These are phyloP conservation scores for Rhagium mordax DNA, from an alignment of 2,888 invertebrate species.

Conservation along the genomic window DNA sequence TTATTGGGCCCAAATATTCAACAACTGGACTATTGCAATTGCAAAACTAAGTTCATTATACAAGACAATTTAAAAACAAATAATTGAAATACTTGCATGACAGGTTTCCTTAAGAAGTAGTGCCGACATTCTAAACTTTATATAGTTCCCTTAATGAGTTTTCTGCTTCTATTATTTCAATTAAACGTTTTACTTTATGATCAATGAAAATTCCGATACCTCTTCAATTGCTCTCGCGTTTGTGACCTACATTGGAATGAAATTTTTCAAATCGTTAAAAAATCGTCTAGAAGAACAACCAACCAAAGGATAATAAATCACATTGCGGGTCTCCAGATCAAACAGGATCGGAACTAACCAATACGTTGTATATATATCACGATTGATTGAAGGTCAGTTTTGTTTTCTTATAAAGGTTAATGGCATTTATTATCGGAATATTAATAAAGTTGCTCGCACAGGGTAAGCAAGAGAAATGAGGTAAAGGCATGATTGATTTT, in stretches of 20 bases:
- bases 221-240: conserved; percentile 26
- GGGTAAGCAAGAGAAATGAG: too few relatives aligned
- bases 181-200: background rate
- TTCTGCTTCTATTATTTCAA: background rate
- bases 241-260: conserved; percentile 35
- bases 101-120: background rate
- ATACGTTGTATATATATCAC: background rate
- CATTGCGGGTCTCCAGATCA: background rate
- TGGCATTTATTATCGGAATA: background rate
- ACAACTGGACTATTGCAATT: background rate
- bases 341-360: background rate
- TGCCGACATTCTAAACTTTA: background rate
- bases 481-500: too few relatives aligned
- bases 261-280: background rate
- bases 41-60: background rate
- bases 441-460: too few relatives aligned
- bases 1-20: too few relatives aligned
- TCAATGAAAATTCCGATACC: conserved; percentile 1
- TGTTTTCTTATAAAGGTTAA: background rate
- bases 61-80: background rate
- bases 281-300: background rate
- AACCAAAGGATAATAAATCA: background rate
- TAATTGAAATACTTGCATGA: background rate
- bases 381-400: background rate
- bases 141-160: background rate